Conservation (phyloP, 1,140 invertebrate genomes). For the Ephestia elutella region DNA sequence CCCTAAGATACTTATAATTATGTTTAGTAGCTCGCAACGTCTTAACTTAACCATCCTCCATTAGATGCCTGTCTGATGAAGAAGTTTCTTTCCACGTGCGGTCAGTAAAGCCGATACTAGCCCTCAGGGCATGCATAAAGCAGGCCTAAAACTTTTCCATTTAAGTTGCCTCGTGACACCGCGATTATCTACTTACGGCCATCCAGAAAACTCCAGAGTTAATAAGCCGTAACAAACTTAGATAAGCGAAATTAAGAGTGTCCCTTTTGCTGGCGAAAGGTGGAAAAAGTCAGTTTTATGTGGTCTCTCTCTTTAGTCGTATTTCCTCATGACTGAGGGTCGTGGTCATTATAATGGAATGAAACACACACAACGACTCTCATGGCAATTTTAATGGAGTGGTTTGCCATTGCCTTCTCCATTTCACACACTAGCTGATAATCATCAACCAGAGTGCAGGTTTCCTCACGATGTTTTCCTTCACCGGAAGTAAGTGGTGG, state of each 20-base stretch:
- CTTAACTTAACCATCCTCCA: no score
- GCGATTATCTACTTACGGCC: conserved; percentile 28
- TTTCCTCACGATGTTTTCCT: no score
- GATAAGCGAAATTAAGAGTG: conserved; percentile 15
- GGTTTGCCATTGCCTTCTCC: no score
- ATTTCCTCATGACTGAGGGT: no score
- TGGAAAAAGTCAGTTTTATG: not conserved
- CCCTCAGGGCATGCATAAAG: conserved; percentile 39
- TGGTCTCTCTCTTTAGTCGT: not conserved
- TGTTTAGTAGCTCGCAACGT: no score
- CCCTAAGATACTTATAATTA: no score
- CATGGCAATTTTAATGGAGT: no score
- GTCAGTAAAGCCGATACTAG: conserved; percentile 31
- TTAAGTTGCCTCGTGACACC: conserved; percentile 42
- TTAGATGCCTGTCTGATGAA: not conserved
- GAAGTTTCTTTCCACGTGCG: conserved; percentile 5
- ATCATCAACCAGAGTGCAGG: no score
- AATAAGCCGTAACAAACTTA: conserved; percentile 24
- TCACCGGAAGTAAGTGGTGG: no score
- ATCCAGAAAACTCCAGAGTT: conserved; percentile 8
- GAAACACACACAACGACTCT: no score
- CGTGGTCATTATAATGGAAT: no score
- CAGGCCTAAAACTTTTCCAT: conserved; percentile 48
- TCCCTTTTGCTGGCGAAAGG: not conserved
- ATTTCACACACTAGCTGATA: no score